Base-by-base conservation (phyloP, 2,797 vertebrate species). In the Nyctibius grandis region DNA sequence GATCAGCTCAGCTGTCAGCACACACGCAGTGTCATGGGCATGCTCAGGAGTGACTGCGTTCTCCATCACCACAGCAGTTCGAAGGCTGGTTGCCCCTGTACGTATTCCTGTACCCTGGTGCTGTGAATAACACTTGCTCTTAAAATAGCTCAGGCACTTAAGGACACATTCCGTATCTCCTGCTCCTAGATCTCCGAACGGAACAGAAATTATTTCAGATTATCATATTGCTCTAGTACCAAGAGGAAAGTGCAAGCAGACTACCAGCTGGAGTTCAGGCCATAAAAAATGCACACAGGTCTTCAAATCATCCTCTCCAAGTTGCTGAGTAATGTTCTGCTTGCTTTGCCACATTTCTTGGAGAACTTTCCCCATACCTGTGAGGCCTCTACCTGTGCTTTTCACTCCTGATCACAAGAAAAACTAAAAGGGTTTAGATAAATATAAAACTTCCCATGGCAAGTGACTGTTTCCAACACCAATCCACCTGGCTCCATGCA, bases 91-190 rank as follows among this genome's bases (percentile, higher is more conserved):
- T 76, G 73, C 21, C 68, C 56, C 87, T 72, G 51, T 18, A 34
- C 1, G 3, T 53, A 67, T 38, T 53, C 42, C 2, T 22, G 53
- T 51, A 63, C 45, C 80, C 61, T 54, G 20, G 23, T 54, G 47
- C 50, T 80, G 79, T 44, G 59, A 79, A 65, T 56, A 83, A 65
- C n/a, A 50, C 40, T 50, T 74, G 45, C 75, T 93, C 94, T 76
- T 83, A 95, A 92, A 96, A 96, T 91, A 95, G 88, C 70, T 84
- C 96, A 86, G 91, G 56, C 89, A 84, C 87, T 91, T 92, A 65
- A 96, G 87, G 79, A 95, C 86, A 85, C 91, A 54, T 91, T 93
- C 79, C 44, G 0, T 11, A 65, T 68, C 89, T 89, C 81, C 84
- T 82, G 69, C 77, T 91, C 60, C 79, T 16, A 25, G 81, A 83